A percentile compares a stretch with the other conserved stretches of the same genome.
Conservation (phyloP, 2,113 vertebrate genomes). For the Chinchilla lanigera region DNA sequence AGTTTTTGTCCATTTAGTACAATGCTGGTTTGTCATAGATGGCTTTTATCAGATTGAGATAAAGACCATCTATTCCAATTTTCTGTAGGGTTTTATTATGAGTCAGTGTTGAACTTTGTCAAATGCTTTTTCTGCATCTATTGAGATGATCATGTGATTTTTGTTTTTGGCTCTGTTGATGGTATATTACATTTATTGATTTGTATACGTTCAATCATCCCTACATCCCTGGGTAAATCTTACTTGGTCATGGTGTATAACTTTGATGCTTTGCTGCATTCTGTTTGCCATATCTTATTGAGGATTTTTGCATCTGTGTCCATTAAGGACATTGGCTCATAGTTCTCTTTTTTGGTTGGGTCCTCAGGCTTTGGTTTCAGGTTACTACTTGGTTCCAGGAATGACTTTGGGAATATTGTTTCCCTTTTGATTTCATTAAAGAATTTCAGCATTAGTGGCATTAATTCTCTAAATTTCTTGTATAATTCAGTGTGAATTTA, state of each 20-base stretch:
- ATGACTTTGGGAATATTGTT: neutral
- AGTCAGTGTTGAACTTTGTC: neutral
- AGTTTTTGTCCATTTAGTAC: neutral
- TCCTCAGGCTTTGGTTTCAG: neutral
- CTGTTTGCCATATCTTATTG: neutral
- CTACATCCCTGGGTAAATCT: neutral
- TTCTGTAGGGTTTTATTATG: neutral
- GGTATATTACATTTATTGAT: neutral
- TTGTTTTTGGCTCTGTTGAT: neutral
- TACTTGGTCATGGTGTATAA: neutral
- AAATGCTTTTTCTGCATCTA: neutral
- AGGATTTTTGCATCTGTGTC: neutral
- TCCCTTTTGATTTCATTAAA: no score
- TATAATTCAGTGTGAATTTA: neutral
- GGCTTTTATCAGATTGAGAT: neutral
- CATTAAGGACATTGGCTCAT: neutral
- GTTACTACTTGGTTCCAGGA: neutral
- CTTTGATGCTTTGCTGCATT: neutral
- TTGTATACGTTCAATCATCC: neutral
- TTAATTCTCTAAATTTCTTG: neutral
- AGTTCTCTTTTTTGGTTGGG: neutral
- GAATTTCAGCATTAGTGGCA: neutral
- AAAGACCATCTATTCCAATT: neutral
- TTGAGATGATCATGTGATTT: neutral
- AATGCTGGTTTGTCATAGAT: neutral